These are phyloP conservation scores for Anseranas semipalmata DNA, from an alignment of 2,113 vertebrate species.

Conservation along the genomic window DNA sequence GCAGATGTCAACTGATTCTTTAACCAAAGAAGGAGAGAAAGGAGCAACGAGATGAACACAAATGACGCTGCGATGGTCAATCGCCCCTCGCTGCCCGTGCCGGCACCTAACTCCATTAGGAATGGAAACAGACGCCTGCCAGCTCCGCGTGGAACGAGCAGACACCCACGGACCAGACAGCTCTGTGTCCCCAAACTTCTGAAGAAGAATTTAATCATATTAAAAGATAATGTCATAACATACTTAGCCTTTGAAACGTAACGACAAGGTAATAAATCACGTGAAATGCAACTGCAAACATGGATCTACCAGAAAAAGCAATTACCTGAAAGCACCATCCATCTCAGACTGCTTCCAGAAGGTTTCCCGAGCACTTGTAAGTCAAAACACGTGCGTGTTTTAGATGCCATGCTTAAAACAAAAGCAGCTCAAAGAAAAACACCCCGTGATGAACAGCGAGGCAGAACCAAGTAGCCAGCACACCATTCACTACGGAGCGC, in stretches of 20 bases:
- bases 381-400: neutral
- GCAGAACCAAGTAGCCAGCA: neutral
- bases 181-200: conserved; percentile 3
- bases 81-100: neutral
- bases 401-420: neutral
- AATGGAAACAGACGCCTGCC: neutral
- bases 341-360: neutral
- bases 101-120: neutral
- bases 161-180: neutral
- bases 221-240: conserved; percentile 38
- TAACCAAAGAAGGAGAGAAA: neutral
- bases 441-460: neutral
- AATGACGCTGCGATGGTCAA: accelerated
- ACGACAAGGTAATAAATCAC: neutral
- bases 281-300: neutral
- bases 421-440: neutral
- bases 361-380: neutral
- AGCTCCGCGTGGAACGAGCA: neutral
- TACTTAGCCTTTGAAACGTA: conserved; percentile 1
- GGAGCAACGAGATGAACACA: neutral
- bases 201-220: conserved; percentile 32
- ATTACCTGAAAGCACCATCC: conserved; percentile 22
- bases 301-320: neutral
- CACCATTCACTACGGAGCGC: accelerated
- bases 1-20: neutral